phyloP scores from a whole-genome alignment of 1,140 invertebrate species.

The Wasmannia auropunctata region DNA sequence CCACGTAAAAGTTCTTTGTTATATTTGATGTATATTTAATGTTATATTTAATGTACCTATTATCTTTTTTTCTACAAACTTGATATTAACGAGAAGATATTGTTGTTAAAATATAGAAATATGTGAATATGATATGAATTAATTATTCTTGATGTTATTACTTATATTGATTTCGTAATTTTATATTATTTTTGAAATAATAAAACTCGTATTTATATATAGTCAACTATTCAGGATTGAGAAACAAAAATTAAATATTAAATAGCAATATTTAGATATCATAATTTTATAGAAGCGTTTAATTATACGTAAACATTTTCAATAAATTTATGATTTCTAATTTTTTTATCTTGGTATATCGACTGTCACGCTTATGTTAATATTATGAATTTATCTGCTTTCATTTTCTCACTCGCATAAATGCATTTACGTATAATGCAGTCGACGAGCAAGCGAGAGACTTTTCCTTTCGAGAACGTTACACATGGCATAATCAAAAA shows the following conservation, averaged over 20 bases:
- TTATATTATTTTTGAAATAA: not conserved
- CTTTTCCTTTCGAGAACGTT: not conserved
- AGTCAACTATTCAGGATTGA: not conserved
- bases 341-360: not conserved
- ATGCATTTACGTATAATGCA: not conserved
- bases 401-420: not conserved
- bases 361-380: not conserved
- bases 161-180: not conserved
- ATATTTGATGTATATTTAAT: too few relatives aligned
- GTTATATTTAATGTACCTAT: not conserved
- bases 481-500: not conserved
- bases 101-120: not conserved
- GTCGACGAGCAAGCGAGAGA: not conserved
- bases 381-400: not conserved
- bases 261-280: not conserved
- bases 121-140: not conserved
- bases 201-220: not conserved
- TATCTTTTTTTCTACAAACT: not conserved
- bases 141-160: constrained; percentile 1
- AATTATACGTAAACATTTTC: not conserved
- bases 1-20: too few relatives aligned
- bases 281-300: not conserved
- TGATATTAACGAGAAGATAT: not conserved
- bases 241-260: not conserved
- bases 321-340: not conserved